Base-by-base conservation (phyloP, 1,140 invertebrate genomes). In the Danaus plexippus region DNA sequence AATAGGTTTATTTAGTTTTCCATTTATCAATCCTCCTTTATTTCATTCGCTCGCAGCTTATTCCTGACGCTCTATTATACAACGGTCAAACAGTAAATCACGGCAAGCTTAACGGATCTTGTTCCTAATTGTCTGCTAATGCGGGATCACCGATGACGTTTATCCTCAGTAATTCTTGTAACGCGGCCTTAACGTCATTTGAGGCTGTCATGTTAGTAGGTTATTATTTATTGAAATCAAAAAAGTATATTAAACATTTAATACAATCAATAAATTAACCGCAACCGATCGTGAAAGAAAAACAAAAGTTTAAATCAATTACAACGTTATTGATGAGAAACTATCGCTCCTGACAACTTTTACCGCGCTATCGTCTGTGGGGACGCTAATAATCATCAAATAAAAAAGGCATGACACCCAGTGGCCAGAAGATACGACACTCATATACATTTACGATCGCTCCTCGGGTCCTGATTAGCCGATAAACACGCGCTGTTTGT, bases 401-500 rank as follows among this genome's bases (percentile, higher is more conserved):
- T 56, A 56, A 56, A 56, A 18, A 56, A 57, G 47, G 18, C 47
- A 10, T 47, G 43, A 46, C 58, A 59, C 49, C 54, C 32, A 13
- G 57, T 40, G 47, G 47, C 10, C 42, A 18, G 47, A 47, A 59
- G 47, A 54, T 59, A 59, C 52, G 58, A 43, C 43, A 41, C 22
- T 41, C 22, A 12, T 59, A 54, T 59, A 49, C 58, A 50, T 59
- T 59, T 59, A 59, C 58, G 58, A 54, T 43, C 58, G 40, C 50
- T 55, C 54, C 15, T 18, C 15, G 47, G 54, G 9, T 43, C 47
- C 52, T 49, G 58, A 59, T 59, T 59, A 54, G 58, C 58, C 52
- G 58, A 54, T 59, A 60, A 55, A 60, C 52, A 54, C 48, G 53
- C 18, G 32, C 42, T 51, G 48, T 43, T 55, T 43, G 43, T 44